A percentile compares a stretch with the other conserved stretches of the same genome.
Evolutionary conservation across 2,888 invertebrate genomes (phyloP).

Genomic region (Drosophila ustulata): DNA sequence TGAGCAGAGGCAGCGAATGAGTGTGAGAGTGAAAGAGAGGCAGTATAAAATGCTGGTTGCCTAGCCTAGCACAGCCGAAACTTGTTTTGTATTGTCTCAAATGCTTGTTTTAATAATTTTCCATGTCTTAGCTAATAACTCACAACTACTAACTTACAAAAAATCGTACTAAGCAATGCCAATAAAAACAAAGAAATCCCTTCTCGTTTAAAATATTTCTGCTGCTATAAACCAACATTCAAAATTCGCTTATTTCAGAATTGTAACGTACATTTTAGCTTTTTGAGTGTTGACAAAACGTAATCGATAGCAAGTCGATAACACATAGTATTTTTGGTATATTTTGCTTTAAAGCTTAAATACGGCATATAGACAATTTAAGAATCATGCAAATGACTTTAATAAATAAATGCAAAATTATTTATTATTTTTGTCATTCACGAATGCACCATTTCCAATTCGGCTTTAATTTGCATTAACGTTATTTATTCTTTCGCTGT

Average conservation of each 20-base stretch:
- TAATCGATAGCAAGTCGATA: not conserved
- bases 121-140: not conserved
- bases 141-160: not conserved
- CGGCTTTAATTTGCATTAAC: too few species aligned
- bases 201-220: not conserved
- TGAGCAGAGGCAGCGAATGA: not conserved
- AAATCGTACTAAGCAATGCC: not conserved
- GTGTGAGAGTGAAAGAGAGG: slow-evolving; percentile 2
- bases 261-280: not conserved
- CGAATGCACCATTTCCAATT: too few species aligned
- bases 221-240: not conserved
- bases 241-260: not conserved
- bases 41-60: not conserved
- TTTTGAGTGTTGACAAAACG: not conserved
- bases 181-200: not conserved
- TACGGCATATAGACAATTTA: not conserved
- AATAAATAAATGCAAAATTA: too few species aligned
- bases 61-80: slow-evolving; percentile 16
- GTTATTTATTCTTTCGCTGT: not conserved
- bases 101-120: not conserved
- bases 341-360: not conserved
- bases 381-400: too few species aligned
- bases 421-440: too few species aligned
- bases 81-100: slow-evolving; percentile 6
- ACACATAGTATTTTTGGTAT: not conserved